Conservation (phyloP, 30 jellyfish, hydroid and myxozoan species). For the Turritopsis dohrnii region DNA sequence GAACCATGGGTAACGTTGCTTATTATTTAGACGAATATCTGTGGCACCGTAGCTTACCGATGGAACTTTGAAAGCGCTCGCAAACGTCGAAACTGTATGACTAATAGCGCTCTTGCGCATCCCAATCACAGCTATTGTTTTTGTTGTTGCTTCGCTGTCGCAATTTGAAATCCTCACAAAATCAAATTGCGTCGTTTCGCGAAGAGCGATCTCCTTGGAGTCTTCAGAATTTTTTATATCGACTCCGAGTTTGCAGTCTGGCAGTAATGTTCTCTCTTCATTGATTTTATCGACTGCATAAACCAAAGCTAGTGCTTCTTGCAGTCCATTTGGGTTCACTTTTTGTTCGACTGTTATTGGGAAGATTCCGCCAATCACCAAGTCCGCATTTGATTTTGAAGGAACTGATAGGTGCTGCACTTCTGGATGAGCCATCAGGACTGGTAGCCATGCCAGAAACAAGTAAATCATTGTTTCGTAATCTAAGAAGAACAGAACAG, state of each 20-base stretch:
- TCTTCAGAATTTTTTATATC: slow-evolving; percentile 40
- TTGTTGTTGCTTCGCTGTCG: background rate
- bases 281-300: slow-evolving; percentile 47
- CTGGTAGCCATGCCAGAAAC: background rate
- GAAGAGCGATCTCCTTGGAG: slow-evolving; percentile 32
- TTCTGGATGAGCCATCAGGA: background rate
- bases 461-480: background rate
- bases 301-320: slow-evolving; percentile 53
- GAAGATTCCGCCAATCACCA: background rate
- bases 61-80: slow-evolving; percentile 50
- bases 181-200: slow-evolving; percentile 24
- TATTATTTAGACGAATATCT: slow-evolving; percentile 41
- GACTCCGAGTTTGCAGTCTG: slow-evolving; percentile 37
- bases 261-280: slow-evolving; percentile 24
- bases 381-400: background rate
- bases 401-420: background rate
- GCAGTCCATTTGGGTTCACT: slow-evolving; percentile 25
- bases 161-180: background rate
- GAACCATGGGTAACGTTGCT: slow-evolving; percentile 40
- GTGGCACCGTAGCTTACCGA: slow-evolving; percentile 56
- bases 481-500: background rate
- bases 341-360: background rate
- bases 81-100: slow-evolving; percentile 50
- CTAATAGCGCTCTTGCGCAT: slow-evolving; percentile 41
- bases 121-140: slow-evolving; percentile 53